Conservation (phyloP, 2,888 invertebrate genomes). For the Sycophila texana region DNA sequence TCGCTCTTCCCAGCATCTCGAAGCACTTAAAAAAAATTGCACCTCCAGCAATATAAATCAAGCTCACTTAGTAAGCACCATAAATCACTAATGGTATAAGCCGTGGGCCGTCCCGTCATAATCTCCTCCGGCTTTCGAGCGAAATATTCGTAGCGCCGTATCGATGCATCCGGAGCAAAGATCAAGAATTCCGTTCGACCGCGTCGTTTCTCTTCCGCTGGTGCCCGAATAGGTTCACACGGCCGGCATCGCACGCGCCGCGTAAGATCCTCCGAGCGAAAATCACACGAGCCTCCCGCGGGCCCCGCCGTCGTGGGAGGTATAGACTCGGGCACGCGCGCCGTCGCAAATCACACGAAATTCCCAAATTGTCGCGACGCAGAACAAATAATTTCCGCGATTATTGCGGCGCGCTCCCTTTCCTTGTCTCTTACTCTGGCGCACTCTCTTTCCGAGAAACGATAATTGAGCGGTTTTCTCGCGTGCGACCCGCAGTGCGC, state of each 20-base stretch:
- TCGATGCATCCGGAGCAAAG: not conserved
- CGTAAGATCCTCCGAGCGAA: not conserved
- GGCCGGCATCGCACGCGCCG: not conserved
- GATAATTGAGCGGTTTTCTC: slow-evolving; percentile 36
- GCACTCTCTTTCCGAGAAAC: slow-evolving; percentile 25
- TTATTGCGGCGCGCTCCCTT: slow-evolving; percentile 6
- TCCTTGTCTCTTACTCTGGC: not conserved
- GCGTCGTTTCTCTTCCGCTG: not conserved
- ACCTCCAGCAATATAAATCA: too few relatives aligned
- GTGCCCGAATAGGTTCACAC: not conserved
- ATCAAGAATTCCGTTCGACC: not conserved
- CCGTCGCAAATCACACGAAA: slow-evolving; percentile 28
- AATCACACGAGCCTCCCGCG: not conserved
- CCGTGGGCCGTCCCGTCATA: too few relatives aligned
- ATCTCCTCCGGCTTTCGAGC: not conserved
- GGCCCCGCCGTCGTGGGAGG: not conserved
- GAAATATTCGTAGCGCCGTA: slow-evolving; percentile 1
- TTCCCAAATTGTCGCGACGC: slow-evolving; percentile 23
- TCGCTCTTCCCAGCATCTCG: not conserved
- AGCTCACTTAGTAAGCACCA: too few relatives aligned
- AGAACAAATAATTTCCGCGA: slow-evolving; percentile 25
- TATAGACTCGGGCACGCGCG: not conserved
- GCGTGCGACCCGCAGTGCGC: not conserved
- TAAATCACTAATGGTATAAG: too few relatives aligned
- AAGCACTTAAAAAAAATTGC: too few relatives aligned